A percentile compares a stretch with the other conserved stretches of the same genome.
Evolutionary conservation across 2,888 invertebrate species (phyloP).

Genomic region (Tenthredo notha): DNA sequence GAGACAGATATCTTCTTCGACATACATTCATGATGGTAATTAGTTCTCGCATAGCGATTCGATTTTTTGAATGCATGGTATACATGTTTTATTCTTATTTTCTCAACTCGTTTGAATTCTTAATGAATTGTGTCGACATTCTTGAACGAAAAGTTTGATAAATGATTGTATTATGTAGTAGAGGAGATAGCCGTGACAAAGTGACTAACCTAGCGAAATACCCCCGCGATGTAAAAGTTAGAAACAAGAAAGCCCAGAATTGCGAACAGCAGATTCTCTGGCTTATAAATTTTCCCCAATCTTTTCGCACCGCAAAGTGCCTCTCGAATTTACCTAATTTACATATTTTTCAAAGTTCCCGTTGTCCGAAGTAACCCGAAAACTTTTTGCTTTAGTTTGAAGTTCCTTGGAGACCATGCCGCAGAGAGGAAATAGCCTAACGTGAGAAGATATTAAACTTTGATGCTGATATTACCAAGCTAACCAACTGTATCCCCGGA

Average conservation of each 20-base stretch:
- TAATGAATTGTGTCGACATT: background rate
- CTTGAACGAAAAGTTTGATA: background rate
- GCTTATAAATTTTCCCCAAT: constrained; percentile 37
- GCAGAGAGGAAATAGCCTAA: background rate
- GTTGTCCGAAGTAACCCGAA: background rate
- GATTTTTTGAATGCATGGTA: background rate
- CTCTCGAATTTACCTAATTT: constrained; percentile 42
- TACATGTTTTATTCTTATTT: background rate
- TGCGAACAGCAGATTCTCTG: background rate
- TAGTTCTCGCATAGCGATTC: background rate
- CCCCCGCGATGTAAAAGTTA: background rate
- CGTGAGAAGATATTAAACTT: background rate
- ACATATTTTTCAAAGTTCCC: constrained; percentile 26
- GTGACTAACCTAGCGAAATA: constrained; percentile 2
- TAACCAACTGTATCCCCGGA: background rate
- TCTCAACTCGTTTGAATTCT: background rate
- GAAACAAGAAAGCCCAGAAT: background rate
- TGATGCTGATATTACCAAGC: background rate
- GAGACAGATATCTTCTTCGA: background rate
- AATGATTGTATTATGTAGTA: background rate
- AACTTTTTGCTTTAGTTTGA: constrained; percentile 35
- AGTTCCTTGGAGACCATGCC: background rate
- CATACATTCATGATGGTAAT: background rate
- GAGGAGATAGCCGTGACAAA: background rate
- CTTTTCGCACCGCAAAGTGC: constrained; percentile 41